Evolutionary conservation across 2,797 vertebrate genomes (phyloP).

Genomic region (Melopsittacus undulatus): DNA sequence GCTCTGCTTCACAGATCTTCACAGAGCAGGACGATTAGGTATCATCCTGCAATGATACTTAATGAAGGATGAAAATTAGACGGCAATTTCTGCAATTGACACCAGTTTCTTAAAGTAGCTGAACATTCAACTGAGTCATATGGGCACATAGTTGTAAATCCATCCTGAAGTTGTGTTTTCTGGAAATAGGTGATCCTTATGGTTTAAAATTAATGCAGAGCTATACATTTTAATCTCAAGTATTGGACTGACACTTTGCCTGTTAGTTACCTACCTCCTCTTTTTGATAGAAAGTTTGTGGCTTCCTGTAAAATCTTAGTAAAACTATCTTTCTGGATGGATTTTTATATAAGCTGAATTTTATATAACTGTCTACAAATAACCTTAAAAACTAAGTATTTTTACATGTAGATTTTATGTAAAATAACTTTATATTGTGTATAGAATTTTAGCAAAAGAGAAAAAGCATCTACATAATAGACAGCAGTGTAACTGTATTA

Average conservation of each 20-base stretch:
- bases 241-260: neutral
- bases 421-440: neutral
- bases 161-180: neutral
- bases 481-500: neutral
- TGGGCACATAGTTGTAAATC: neutral
- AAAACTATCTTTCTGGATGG: neutral
- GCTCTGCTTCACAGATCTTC: neutral
- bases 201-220: neutral
- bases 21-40: neutral
- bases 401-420: neutral
- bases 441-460: neutral
- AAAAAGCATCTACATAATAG: neutral
- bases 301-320: neutral
- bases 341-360: neutral
- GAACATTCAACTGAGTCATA: neutral
- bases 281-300: neutral
- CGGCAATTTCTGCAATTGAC: neutral
- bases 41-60: neutral
- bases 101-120: neutral
- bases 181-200: neutral
- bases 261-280: neutral
- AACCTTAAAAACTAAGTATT: neutral
- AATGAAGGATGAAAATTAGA: neutral
- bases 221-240: neutral
- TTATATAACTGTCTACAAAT: neutral